phyloP scores from a whole-genome alignment of 2,797 vertebrate species.

The Buceros bicornis region DNA sequence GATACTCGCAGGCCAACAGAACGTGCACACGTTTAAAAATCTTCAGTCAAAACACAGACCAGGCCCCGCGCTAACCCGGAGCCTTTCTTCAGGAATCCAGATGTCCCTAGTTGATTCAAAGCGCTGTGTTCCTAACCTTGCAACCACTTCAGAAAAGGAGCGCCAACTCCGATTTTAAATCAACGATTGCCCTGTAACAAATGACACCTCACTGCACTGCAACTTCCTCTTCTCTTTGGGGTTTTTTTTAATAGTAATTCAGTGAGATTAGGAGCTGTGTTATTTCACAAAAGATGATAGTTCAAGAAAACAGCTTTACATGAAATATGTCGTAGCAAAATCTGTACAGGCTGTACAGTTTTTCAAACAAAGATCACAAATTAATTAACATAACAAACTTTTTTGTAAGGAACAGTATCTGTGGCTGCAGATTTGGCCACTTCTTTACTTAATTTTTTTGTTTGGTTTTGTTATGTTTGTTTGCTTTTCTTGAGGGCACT shows the following conservation, averaged over 20 bases:
- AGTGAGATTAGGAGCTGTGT: conserved; percentile 7
- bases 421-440: neutral
- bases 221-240: conserved; percentile 11
- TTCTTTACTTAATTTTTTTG: neutral
- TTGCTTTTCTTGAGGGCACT: neutral
- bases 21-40: accelerated
- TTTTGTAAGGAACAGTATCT: neutral
- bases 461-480: neutral
- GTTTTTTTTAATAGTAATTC: conserved; percentile 52
- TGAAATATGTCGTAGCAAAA: neutral
- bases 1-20: neutral
- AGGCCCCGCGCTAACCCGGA: neutral
- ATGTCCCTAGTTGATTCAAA: neutral
- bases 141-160: conserved; percentile 39
- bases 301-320: conserved; percentile 3
- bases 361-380: conserved; percentile 31
- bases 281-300: neutral
- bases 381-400: conserved; percentile 36
- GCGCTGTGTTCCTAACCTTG: conserved; percentile 5
- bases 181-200: conserved; percentile 14
- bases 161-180: conserved; percentile 45
- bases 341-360: neutral
- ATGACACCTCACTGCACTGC: neutral
- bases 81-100: neutral
- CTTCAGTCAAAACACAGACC: neutral